A percentile compares a stretch with the other conserved stretches of the same genome.
Evolutionary conservation across 2,113 vertebrate genomes (phyloP).

Genomic region (Probosciger aterrimus): DNA sequence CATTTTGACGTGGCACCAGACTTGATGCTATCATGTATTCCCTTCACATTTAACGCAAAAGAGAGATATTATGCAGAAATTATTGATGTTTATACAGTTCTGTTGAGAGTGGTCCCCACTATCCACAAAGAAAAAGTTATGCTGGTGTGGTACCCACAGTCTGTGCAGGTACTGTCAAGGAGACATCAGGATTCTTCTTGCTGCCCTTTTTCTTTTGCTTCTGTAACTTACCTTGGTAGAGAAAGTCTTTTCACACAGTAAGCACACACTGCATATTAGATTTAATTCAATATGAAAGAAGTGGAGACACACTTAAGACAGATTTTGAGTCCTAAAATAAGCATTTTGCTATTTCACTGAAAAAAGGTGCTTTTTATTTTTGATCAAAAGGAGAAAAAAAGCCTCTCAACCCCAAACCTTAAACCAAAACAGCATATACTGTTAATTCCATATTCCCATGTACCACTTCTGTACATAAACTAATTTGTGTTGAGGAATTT

Average conservation of each 20-base stretch:
- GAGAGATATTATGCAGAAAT: not conserved
- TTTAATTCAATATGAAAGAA: not conserved
- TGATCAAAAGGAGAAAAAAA: not conserved
- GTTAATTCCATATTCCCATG: not conserved
- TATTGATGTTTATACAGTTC: not conserved
- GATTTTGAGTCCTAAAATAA: not conserved
- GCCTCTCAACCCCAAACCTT: rapidly evolving
- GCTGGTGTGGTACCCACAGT: rapidly evolving
- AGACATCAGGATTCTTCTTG: not conserved
- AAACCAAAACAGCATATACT: not conserved
- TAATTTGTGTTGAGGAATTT: not conserved
- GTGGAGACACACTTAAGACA: not conserved
- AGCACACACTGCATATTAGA: not conserved
- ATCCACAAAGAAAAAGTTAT: not conserved
- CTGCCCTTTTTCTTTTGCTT: not conserved
- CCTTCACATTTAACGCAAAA: not conserved
- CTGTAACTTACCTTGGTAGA: not conserved
- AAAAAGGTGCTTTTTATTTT: not conserved
- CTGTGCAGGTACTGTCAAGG: not conserved
- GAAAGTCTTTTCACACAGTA: not conserved
- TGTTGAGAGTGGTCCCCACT: not conserved
- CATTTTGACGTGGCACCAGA: not conserved
- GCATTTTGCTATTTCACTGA: not conserved
- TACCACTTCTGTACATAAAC: not conserved
- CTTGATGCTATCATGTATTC: rapidly evolving